Evolutionary conservation across 2,888 invertebrate genomes (phyloP).

Genomic region (Meandrusa payeni): DNA sequence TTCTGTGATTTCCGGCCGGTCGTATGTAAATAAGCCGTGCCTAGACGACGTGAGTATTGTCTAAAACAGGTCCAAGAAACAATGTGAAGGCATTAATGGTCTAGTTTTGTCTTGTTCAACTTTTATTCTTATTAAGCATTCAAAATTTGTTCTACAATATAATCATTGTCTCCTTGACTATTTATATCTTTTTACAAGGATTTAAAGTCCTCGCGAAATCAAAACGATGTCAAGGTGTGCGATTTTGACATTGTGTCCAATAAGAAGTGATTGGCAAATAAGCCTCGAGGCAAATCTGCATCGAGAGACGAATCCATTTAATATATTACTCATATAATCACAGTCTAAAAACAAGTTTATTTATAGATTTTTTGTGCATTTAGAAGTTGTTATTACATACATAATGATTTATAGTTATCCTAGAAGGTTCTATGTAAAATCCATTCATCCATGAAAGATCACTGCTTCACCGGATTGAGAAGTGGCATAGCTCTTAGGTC

Average conservation of each 20-base stretch:
- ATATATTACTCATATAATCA: slow-evolving; percentile 43
- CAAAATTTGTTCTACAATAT: too few species aligned
- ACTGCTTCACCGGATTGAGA: too few species aligned
- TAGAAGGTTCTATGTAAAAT: too few species aligned
- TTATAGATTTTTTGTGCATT: too few species aligned
- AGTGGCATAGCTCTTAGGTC: too few species aligned
- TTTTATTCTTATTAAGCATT: too few species aligned
- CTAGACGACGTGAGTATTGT: slow-evolving; percentile 4
- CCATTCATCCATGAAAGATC: too few species aligned
- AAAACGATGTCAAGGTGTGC: slow-evolving; percentile 12
- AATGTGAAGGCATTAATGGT: background rate
- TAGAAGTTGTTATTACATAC: too few species aligned
- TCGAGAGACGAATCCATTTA: slow-evolving; percentile 5
- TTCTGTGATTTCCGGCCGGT: slow-evolving; percentile 13
- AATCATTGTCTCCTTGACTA: too few species aligned
- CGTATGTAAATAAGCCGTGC: slow-evolving; percentile 11
- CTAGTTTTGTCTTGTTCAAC: too few species aligned
- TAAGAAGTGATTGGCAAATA: slow-evolving; percentile 12
- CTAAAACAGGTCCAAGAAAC: slow-evolving; percentile 9
- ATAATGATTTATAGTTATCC: too few species aligned
- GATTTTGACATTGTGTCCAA: background rate
- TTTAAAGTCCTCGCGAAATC: slow-evolving; percentile 5
- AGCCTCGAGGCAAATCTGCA: slow-evolving; percentile 12
- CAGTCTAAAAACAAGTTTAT: slow-evolving; percentile 6
- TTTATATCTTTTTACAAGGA: too few species aligned